Percentiles rank a stretch among this genome's conserved stretches.
Conservation (phyloP, 2,113 vertebrate species). For the Misgurnus mizolepis region DNA sequence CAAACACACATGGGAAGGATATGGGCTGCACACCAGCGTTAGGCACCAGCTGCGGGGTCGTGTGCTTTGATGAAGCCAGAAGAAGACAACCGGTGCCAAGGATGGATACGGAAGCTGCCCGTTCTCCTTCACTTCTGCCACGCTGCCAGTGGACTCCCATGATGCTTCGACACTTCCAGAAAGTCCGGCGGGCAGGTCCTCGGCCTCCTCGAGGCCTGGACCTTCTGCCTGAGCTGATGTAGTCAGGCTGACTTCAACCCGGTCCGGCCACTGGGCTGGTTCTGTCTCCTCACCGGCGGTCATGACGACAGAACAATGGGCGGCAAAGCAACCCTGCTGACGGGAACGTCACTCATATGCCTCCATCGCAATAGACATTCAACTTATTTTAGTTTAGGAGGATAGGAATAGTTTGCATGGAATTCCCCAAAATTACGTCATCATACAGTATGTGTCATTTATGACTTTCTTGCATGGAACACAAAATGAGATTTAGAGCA, state of each 20-base stretch:
- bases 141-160: slow-evolving; percentile 58
- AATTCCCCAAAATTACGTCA: too few species aligned
- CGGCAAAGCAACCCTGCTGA: slow-evolving; percentile 77
- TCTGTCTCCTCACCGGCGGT: slow-evolving; percentile 82
- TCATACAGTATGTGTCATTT: too few species aligned
- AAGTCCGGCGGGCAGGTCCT: slow-evolving; percentile 66
- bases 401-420: not conserved
- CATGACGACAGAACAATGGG: slow-evolving; percentile 81
- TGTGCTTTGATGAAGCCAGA: slow-evolving; percentile 91
- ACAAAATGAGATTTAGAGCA: too few species aligned
- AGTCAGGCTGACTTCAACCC: slow-evolving; percentile 74
- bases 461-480: too few species aligned
- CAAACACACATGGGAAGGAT: slow-evolving; percentile 78
- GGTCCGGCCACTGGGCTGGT: slow-evolving; percentile 69
- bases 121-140: slow-evolving; percentile 76
- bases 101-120: slow-evolving; percentile 88
- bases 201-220: slow-evolving; percentile 57
- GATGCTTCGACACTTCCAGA: slow-evolving; percentile 62
- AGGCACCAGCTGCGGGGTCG: slow-evolving; percentile 97
- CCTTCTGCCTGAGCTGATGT: slow-evolving; percentile 66
- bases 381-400: not conserved
- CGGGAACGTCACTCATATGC: slow-evolving; percentile 39
- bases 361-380: slow-evolving; percentile 10
- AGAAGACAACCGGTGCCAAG: slow-evolving; percentile 90
- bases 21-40: slow-evolving; percentile 94